Evolutionary conservation across 2,113 vertebrate genomes (phyloP), one percentile per base, ranked within the genome.

Genomic region (Calyptomena viridis): DNA sequence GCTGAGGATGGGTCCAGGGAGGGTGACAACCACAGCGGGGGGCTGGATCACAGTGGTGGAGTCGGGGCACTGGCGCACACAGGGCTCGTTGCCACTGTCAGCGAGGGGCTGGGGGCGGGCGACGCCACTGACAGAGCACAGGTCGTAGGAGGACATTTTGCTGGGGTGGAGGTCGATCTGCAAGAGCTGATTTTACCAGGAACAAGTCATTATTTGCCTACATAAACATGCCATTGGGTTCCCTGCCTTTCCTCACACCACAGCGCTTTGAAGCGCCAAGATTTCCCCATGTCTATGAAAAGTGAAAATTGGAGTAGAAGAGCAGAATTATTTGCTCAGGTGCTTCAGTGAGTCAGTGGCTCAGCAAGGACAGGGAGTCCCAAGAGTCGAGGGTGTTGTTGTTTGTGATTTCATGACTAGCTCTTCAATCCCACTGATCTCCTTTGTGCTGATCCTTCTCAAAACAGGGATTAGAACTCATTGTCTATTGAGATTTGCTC

Each of bases 1-100:
- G 67, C 87, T 95, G 73, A 95, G 87, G 78, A 93, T 95, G 94
- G 87, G 73, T 7, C 90, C 83, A 0, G 90, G 94, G n/a, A 87
- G 19, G 56, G 90, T 95, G 67, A 93, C 18, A 0, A 74, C 55
- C 1, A 37, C 66, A 0, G 92, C 7, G 2, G 93, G 84, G 1
- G 88, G 92, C 49, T 84, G 92, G 84, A 94, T 88, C 7, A 94
- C 4, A 1, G 21, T 1, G 0, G 62, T 82, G 19, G 94, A 64
- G 50, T 89, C 88, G 3, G 94, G 84, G 60, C 88, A 91, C 88
- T 91, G 94, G 0, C 59, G 69, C 8, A 85, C 47, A 1, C 93
- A 94, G 0, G 66, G 90, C 7, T 90, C 87, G 3, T 93, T 93
- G 0, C 58, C 3, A 0, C 49, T 91, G 53, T 91, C 39, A 16